Evolutionary conservation across 2,888 invertebrate genomes (phyloP), one percentile per base, ranked within the genome.

Genomic region (Callimorpha dominula): DNA sequence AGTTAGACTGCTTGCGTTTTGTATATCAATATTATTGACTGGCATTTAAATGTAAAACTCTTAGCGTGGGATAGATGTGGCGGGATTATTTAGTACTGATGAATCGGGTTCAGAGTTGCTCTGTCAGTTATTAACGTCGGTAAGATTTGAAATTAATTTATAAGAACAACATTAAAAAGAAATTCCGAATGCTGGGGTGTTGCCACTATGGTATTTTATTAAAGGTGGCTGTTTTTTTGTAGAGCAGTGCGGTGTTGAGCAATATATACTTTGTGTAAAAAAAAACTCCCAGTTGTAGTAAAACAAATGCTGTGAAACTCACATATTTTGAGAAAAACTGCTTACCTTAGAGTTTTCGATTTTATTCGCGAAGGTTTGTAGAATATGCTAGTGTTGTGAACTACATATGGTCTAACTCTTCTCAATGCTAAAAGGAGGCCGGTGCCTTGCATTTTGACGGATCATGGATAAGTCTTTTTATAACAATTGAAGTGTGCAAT

Each of bases 1-100:
- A 71, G 68, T 46, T n/a, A 54, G 70, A 74, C 71, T 65, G 64
- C 78, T 79, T 77, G 78, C 78, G 73, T 80, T 81, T 83, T 77
- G 75, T 74, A 73, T 78, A 81, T 83, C 80, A 76, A 78, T 76
- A 73, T 70, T 63, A 65, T 81, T 83, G 80, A 82, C 75, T 81
- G 82, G 78, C 82, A 57, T 77, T 72, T 78, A 78, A 81, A 82
- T 79, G 81, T 76, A 62, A 12, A 60, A 40, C 49, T 52, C 64
- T 65, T 65, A 68, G 65, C 74, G 68, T 74, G 71, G 71, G 74
- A 57, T 43, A n/a, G 57, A 52, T 50, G 43, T 73, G 64, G 70
- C 65, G 64, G 70, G 71, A 74, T 75, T 78, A 82, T 75, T 74
- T 64, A 60, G 64, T 54, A 70, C 71, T 70, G 67, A 74, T 71